These are phyloP conservation scores for Stenolophus ochropezus DNA, from an alignment of 2,888 invertebrate species.

Conservation along the genomic window DNA sequence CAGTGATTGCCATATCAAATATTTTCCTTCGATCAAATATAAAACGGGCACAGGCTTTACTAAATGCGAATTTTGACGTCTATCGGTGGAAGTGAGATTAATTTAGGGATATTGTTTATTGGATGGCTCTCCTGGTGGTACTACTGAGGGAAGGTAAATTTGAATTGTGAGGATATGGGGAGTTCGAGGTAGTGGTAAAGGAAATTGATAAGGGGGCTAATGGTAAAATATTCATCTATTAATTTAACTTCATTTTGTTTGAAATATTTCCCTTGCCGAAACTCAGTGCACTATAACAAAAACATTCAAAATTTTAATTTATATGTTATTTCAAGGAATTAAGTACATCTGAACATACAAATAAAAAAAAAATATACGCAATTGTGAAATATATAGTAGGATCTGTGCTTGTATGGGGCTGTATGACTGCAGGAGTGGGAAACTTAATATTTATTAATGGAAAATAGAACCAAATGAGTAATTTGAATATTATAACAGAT, in stretches of 20 bases:
- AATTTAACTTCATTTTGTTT: background rate
- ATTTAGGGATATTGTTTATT: conserved; percentile 34
- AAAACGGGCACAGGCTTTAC: conserved; percentile 22
- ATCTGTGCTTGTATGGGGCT: no score
- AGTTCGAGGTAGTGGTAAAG: background rate
- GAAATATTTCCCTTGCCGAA: background rate
- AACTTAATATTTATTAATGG: no score
- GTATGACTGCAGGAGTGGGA: no score
- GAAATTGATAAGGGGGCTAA: background rate
- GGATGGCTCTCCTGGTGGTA: background rate
- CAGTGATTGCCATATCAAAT: conserved; percentile 52
- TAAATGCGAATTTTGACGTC: conserved; percentile 35
- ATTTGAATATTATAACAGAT: no score
- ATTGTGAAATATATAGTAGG: no score
- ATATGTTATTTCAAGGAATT: no score
- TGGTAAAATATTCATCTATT: background rate
- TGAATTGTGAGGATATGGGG: background rate
- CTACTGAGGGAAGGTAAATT: background rate
- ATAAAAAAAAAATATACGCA: no score
- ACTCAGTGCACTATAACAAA: background rate
- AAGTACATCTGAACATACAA: no score
- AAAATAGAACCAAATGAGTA: no score
- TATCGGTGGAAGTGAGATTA: conserved; percentile 9
- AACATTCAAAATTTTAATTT: no score
- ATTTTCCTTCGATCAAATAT: conserved; percentile 48